Conservation (phyloP, 2,113 vertebrate species). For the Toxotes jaculatrix region DNA sequence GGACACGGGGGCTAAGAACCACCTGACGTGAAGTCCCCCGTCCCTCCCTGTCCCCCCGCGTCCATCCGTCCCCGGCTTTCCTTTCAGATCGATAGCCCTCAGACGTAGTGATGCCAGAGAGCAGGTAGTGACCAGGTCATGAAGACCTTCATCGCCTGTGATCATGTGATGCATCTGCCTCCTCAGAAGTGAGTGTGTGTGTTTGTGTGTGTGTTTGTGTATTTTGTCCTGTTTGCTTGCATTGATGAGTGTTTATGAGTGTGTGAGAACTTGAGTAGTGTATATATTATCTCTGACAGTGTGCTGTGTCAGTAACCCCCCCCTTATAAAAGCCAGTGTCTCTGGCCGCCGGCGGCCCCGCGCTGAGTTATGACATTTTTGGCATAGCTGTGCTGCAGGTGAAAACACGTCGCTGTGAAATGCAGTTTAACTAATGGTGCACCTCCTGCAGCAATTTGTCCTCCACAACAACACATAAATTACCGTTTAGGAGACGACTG, state of each 20-base stretch:
- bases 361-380: slow-evolving; percentile 78
- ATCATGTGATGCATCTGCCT: not conserved
- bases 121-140: too few species aligned
- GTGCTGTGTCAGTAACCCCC: slow-evolving; percentile 33
- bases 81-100: too few species aligned
- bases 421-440: slow-evolving; percentile 74
- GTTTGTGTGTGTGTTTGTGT: not conserved
- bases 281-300: slow-evolving; percentile 5
- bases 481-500: slow-evolving; percentile 66
- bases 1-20: too few species aligned
- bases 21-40: too few species aligned
- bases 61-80: too few species aligned
- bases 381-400: slow-evolving; percentile 81
- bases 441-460: slow-evolving; percentile 81
- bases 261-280: not conserved
- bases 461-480: slow-evolving; percentile 74
- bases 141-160: too few species aligned
- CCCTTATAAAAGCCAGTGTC: slow-evolving; percentile 21
- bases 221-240: not conserved
- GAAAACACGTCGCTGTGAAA: slow-evolving; percentile 77
- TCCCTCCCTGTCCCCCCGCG: too few species aligned
- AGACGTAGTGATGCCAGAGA: too few species aligned
- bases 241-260: not conserved
- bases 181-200: not conserved
- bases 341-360: slow-evolving; percentile 57